Conservation (phyloP, 2,113 vertebrate species). For the Philantomba maxwellii region DNA sequence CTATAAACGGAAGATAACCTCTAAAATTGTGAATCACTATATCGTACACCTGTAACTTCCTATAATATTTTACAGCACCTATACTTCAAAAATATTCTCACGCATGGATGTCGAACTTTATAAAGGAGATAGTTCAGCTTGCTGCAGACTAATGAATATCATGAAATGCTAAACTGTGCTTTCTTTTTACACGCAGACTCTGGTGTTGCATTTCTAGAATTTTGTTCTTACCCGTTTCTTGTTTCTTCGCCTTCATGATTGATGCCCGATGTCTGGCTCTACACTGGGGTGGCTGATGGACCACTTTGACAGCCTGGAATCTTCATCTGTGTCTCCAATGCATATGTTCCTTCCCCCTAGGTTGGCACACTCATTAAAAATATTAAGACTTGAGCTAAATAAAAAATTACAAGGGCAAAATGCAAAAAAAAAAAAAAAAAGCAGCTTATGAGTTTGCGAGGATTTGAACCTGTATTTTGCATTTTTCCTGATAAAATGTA, state of each 20-base stretch:
- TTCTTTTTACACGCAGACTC: fast-evolving
- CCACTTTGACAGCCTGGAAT: not conserved
- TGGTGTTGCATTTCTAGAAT: not conserved
- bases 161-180: not conserved
- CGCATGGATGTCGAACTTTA: fast-evolving
- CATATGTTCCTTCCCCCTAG: not conserved
- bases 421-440: not conserved
- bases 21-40: not conserved
- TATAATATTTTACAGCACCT: not conserved
- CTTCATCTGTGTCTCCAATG: not conserved
- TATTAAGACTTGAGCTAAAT: not conserved
- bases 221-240: not conserved
- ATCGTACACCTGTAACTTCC: not conserved
- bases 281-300: not conserved
- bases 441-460: not conserved
- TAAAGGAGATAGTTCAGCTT: not conserved
- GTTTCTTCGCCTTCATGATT: not conserved
- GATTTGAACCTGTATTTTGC: not conserved
- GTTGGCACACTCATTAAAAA: not conserved
- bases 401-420: not conserved
- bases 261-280: not conserved
- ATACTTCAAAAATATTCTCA: not conserved
- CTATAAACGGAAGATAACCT: not conserved
- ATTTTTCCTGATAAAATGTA: not conserved
- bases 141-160: not conserved